phyloP scores from a whole-genome alignment of 2,888 invertebrate genomes.

The Fragum sueziense region DNA sequence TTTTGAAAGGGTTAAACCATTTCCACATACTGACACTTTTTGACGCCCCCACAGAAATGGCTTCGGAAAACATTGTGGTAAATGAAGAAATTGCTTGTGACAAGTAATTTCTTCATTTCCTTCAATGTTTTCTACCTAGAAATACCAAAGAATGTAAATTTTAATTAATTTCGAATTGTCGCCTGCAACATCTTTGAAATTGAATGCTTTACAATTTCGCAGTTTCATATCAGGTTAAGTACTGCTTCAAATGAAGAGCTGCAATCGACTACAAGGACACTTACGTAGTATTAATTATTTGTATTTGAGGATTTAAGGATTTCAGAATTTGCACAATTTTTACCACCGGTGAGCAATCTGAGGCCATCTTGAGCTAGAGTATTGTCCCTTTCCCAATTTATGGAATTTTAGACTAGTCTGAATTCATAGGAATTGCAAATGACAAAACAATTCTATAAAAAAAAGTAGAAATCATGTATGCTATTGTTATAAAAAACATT shows the following conservation, averaged over 20 bases:
- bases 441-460: background rate
- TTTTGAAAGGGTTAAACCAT: background rate
- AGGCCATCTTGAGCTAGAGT: background rate
- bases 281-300: no score
- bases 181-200: no score
- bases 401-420: background rate
- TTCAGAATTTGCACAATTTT: background rate
- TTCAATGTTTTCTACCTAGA: no score
- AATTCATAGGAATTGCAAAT: background rate
- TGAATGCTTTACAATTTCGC: background rate
- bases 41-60: background rate
- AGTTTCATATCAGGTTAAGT: no score
- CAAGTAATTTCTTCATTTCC: background rate
- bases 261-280: no score
- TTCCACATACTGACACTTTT: no score
- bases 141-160: background rate
- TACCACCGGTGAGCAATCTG: background rate
- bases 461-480: background rate
- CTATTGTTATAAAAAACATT: background rate
- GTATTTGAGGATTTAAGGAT: no score
- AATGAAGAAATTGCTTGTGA: background rate
- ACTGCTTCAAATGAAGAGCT: no score
- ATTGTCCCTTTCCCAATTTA: background rate
- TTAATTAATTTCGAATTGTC: background rate
- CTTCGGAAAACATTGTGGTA: background rate